Evolutionary conservation across 1,140 invertebrate species (phyloP).

Genomic region (Ridgeia piscesae): DNA sequence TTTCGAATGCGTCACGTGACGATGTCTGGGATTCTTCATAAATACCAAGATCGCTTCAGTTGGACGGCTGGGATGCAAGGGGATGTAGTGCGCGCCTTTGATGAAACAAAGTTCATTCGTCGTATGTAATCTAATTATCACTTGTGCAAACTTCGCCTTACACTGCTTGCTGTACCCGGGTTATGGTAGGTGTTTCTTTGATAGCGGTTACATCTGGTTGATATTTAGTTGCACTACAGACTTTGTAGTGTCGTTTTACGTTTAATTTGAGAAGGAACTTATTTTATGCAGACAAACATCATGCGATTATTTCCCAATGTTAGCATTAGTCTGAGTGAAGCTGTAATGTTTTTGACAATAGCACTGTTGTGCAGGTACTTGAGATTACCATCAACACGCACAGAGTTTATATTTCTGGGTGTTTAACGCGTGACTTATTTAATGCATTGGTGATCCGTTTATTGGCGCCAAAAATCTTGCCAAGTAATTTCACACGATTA

Average conservation of each 20-base stretch:
- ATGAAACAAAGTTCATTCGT: background rate
- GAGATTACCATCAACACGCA: too few relatives aligned
- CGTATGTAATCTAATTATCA: background rate
- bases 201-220: background rate
- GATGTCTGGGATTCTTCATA: background rate
- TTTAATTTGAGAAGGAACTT: background rate
- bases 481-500: background rate
- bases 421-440: background rate
- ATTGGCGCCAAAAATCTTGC: background rate
- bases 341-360: background rate
- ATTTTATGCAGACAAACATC: background rate
- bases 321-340: background rate
- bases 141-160: background rate
- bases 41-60: background rate
- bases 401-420: too few relatives aligned
- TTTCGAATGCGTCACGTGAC: background rate
- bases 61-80: background rate
- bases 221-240: background rate
- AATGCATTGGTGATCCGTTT: background rate
- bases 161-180: background rate
- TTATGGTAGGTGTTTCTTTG: background rate
- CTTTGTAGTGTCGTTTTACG: background rate
- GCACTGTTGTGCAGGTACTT: too few relatives aligned
- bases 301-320: background rate
- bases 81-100: background rate